phyloP scores from a whole-genome alignment of 2,113 vertebrate species.

The Carettochelys insculpta region DNA sequence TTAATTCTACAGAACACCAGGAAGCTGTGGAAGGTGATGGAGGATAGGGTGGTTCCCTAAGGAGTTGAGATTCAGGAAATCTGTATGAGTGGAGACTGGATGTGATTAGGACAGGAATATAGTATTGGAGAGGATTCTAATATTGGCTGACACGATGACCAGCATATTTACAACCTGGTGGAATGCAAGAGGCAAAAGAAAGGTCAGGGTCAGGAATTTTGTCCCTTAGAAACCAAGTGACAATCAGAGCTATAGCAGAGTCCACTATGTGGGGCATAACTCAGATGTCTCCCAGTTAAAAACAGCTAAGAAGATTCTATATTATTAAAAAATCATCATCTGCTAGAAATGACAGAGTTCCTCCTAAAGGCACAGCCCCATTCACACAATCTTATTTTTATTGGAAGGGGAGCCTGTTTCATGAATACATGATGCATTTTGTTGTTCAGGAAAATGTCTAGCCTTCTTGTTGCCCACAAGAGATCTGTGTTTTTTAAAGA shows the following conservation, averaged over 20 bases:
- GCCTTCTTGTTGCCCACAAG: slow-evolving; percentile 8
- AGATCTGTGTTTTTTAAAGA: background rate
- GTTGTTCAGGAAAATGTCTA: rapidly evolving
- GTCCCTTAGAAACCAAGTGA: background rate
- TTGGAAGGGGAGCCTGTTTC: background rate
- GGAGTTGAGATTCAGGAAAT: background rate
- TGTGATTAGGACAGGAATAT: background rate
- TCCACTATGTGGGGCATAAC: background rate
- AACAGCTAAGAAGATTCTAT: background rate
- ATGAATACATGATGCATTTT: background rate
- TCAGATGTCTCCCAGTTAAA: background rate
- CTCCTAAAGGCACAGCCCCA: background rate
- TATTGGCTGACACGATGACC: background rate
- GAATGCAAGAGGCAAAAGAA: too few relatives aligned
- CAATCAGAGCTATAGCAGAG: rapidly evolving
- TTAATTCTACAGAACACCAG: slow-evolving; percentile 4
- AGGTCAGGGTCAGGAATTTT: background rate
- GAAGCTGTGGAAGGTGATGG: slow-evolving; percentile 24
- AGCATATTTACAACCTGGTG: background rate
- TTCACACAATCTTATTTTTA: rapidly evolving
- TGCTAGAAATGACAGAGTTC: rapidly evolving
- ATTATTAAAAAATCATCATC: background rate
- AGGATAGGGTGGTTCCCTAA: background rate
- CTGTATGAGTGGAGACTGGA: rapidly evolving
- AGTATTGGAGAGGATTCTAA: background rate